Conservation (phyloP, 2,113 vertebrate genomes). For the Scolopax mira region DNA sequence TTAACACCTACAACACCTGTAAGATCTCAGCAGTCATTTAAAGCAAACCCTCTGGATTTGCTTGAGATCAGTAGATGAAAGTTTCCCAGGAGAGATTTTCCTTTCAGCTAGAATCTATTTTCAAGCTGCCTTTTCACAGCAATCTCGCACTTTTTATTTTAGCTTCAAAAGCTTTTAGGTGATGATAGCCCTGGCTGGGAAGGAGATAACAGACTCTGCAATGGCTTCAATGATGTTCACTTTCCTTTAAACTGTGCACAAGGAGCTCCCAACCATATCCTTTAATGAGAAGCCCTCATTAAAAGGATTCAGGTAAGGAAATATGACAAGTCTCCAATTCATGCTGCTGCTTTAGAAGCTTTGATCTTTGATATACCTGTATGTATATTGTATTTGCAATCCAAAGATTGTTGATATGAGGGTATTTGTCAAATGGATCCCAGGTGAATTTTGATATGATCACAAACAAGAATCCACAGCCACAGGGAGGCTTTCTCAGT, state of each 20-base stretch:
- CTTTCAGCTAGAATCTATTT: constrained; percentile 18
- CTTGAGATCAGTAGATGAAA: background rate
- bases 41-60: background rate
- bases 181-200: background rate
- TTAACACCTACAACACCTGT: background rate
- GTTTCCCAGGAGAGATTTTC: background rate
- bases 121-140: constrained; percentile 7
- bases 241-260: background rate
- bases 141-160: constrained; percentile 13
- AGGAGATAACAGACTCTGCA: background rate
- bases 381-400: background rate
- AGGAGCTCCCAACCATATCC: background rate
- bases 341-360: background rate
- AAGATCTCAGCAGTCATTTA: background rate
- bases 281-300: background rate
- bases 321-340: background rate
- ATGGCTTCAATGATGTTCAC: background rate
- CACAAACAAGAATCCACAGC: background rate
- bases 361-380: background rate
- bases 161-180: constrained; percentile 13
- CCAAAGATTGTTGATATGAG: background rate
- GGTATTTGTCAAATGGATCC: background rate
- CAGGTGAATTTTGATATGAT: background rate
- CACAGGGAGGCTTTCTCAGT: background rate
- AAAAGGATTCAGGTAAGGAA: background rate